A percentile compares a stretch with the other conserved stretches of the same genome.
These are phyloP conservation scores for Leptopterna dolabrata DNA, from an alignment of 2,888 invertebrate genomes.

Conservation along the genomic window DNA sequence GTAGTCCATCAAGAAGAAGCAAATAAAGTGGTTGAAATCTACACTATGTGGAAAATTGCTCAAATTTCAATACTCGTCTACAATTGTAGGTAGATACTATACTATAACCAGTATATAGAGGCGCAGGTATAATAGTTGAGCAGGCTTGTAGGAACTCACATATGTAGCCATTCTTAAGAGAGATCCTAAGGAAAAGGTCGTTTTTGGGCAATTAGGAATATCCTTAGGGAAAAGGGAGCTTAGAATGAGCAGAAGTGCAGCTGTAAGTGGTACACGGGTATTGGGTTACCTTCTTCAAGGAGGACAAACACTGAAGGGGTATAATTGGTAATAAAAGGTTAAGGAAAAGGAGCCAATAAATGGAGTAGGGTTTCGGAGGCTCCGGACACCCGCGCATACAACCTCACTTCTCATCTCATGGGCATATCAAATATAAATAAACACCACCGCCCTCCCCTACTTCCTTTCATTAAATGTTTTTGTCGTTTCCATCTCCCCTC, in stretches of 20 bases:
- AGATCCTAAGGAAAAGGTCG: background rate
- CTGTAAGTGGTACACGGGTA: slow-evolving; percentile 50
- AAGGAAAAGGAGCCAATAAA: slow-evolving; percentile 42
- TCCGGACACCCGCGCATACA: slow-evolving; percentile 29
- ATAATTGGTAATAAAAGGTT: slow-evolving; percentile 50
- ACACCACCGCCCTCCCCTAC: slow-evolving; percentile 37
- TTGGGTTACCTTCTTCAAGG: slow-evolving; percentile 25
- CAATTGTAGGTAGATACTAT: no score
- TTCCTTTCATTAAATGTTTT: slow-evolving; percentile 11
- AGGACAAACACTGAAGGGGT: slow-evolving; percentile 16
- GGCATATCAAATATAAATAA: slow-evolving; percentile 54
- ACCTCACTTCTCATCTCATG: slow-evolving; percentile 15
- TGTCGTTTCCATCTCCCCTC: background rate
- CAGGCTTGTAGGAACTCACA: no score
- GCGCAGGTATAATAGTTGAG: no score
- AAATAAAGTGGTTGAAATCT: no score
- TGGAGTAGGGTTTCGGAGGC: slow-evolving; percentile 42
- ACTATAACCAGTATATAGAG: no score
- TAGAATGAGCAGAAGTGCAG: slow-evolving; percentile 1
- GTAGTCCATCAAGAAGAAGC: no score
- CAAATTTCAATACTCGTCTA: no score
- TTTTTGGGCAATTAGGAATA: slow-evolving; percentile 36
- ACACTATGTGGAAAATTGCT: no score
- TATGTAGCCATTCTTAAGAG: background rate
- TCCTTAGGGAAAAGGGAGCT: slow-evolving; percentile 29